Evolutionary conservation across 92 coral and sea anemone species (phyloP).

Genomic region (Nematostella vectensis): DNA sequence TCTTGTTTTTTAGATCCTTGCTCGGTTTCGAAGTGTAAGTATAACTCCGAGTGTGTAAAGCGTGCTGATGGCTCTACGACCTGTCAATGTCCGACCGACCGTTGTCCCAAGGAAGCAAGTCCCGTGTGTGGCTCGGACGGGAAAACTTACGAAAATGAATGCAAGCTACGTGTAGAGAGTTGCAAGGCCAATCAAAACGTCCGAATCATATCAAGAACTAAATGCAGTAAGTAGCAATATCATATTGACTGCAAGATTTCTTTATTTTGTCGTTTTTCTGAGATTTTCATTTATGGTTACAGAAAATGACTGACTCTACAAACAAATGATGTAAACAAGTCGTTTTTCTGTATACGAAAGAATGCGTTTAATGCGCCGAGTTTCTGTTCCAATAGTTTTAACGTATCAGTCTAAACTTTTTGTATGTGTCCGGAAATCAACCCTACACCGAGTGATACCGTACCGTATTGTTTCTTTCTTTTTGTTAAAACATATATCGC

Average conservation of each 20-base stretch:
- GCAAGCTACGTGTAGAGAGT: slow-evolving; percentile 62
- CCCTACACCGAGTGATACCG: too few relatives aligned
- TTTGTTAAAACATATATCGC: too few relatives aligned
- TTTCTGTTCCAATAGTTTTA: too few relatives aligned
- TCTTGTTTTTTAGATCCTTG: slow-evolving; percentile 56
- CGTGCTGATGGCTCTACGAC: slow-evolving; percentile 60
- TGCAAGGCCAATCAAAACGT: slow-evolving; percentile 44
- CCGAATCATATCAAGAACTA: slow-evolving; percentile 43
- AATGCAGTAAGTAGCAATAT: slow-evolving; percentile 52
- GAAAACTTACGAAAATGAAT: slow-evolving; percentile 63
- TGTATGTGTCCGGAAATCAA: too few relatives aligned
- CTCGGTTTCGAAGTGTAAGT: slow-evolving; percentile 47
- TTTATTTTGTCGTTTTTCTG: too few relatives aligned
- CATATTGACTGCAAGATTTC: neutral
- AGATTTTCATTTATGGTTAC: too few relatives aligned
- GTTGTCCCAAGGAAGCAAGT: slow-evolving; percentile 39
- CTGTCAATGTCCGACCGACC: slow-evolving; percentile 53
- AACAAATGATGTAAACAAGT: too few relatives aligned
- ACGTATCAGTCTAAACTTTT: too few relatives aligned
- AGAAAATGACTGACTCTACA: too few relatives aligned
- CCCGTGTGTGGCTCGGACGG: slow-evolving; percentile 95
- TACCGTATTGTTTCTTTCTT: too few relatives aligned
- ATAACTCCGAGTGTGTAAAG: slow-evolving; percentile 48
- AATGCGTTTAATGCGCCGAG: too few relatives aligned
- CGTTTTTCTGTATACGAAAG: too few relatives aligned